Conservation (phyloP, 2,113 vertebrate species). For the Oncorhynchus kisutch region DNA sequence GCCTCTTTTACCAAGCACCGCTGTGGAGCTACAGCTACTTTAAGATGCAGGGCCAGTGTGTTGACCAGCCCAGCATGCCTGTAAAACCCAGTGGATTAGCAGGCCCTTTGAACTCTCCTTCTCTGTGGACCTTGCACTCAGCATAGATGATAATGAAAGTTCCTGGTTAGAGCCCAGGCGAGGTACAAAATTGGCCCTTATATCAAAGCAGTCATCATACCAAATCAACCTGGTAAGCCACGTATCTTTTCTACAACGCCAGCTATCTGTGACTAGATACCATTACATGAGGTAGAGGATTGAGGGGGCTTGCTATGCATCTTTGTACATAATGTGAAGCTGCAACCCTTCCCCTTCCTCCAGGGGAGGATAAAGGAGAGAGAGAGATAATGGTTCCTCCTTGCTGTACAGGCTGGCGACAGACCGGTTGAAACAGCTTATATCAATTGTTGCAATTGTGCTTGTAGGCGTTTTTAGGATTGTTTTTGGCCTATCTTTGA, state of each 20-base stretch:
- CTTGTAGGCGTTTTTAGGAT: slow-evolving; percentile 66
- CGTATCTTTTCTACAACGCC: slow-evolving; percentile 24
- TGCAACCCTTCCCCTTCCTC: not conserved
- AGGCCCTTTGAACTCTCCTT: slow-evolving; percentile 52
- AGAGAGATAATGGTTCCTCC: slow-evolving; percentile 57
- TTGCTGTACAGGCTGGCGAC: slow-evolving; percentile 50
- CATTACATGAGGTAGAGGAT: not conserved
- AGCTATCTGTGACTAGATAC: not conserved
- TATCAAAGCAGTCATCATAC: not conserved
- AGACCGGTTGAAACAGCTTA: slow-evolving; percentile 61
- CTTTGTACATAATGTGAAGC: not conserved
- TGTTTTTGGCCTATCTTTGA: slow-evolving; percentile 64
- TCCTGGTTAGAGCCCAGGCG: slow-evolving; percentile 48
- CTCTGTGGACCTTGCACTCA: slow-evolving; percentile 51
- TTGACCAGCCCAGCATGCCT: slow-evolving; percentile 69
- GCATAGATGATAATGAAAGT: slow-evolving; percentile 62
- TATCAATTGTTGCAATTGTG: slow-evolving; percentile 71
- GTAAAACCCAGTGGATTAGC: slow-evolving; percentile 70
- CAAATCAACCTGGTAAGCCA: not conserved
- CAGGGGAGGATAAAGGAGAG: not conserved
- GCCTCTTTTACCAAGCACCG: slow-evolving; percentile 55
- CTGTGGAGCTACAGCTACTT: slow-evolving; percentile 55
- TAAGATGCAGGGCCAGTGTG: slow-evolving; percentile 59
- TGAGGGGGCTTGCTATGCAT: not conserved
- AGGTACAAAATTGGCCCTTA: not conserved